Conservation (phyloP, 2,113 vertebrate genomes). For the Syngnathoides biaculeatus region DNA sequence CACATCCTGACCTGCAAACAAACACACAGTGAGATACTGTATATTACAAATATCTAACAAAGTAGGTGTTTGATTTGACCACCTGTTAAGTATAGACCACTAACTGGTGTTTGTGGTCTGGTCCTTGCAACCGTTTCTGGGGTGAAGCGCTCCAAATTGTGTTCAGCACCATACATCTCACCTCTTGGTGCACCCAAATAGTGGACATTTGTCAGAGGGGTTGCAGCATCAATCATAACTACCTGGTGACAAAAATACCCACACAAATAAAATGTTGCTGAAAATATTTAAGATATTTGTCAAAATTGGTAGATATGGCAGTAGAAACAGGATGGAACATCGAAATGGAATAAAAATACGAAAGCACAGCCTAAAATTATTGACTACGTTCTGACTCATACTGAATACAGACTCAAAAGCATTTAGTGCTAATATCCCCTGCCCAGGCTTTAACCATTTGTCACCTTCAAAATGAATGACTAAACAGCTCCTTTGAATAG, state of each 20-base stretch:
- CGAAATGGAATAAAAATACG: too few relatives aligned
- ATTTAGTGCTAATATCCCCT: too few relatives aligned
- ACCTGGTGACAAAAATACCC: conserved; percentile 56
- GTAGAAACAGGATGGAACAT: too few relatives aligned
- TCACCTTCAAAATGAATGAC: too few relatives aligned
- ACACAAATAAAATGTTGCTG: background rate
- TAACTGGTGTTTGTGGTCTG: conserved; percentile 64
- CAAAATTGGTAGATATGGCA: background rate
- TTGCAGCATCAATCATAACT: conserved; percentile 74
- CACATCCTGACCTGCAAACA: conserved; percentile 74
- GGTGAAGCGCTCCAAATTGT: conserved; percentile 72
- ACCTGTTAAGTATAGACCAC: conserved; percentile 77
- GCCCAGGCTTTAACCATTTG: too few relatives aligned
- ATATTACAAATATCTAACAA: background rate
- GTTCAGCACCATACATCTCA: conserved; percentile 75
- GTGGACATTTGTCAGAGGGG: conserved; percentile 74
- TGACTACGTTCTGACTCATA: too few relatives aligned
- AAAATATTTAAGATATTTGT: background rate
- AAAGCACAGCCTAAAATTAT: too few relatives aligned
- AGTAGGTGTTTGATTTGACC: background rate
- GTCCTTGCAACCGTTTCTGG: conserved; percentile 63
- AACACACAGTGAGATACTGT: background rate
- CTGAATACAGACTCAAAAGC: too few relatives aligned
- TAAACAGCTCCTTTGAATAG: too few relatives aligned
- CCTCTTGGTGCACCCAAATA: conserved; percentile 74